phyloP scores from a whole-genome alignment of 2,888 invertebrate species.

The Polyploca ridens region DNA sequence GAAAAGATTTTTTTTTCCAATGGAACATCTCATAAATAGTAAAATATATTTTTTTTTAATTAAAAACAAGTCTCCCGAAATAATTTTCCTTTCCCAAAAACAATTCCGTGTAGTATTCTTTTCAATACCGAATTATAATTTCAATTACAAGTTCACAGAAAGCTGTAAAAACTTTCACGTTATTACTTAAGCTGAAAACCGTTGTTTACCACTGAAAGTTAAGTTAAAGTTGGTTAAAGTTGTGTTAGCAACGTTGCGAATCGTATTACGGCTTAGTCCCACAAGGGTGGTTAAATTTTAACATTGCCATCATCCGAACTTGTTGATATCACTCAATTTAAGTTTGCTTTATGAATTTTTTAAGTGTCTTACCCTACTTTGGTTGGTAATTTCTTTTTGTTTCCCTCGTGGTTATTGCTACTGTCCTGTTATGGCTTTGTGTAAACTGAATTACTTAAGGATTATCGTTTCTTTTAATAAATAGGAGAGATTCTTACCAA shows the following conservation, averaged over 20 bases:
- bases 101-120: not conserved
- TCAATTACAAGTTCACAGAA: conserved; percentile 6
- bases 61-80: not conserved
- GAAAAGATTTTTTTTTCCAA: too few species aligned
- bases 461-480: not conserved
- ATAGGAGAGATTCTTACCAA: not conserved
- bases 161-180: conserved; percentile 2
- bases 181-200: not conserved
- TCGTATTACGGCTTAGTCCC: conserved; percentile 35
- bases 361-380: conserved; percentile 30
- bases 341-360: conserved; percentile 36
- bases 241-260: conserved; percentile 45
- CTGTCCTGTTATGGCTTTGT: not conserved
- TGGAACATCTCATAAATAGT: too few species aligned
- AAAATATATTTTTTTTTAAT: too few species aligned
- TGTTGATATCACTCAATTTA: conserved; percentile 42
- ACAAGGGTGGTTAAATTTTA: conserved; percentile 21
- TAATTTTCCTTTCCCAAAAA: not conserved
- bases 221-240: conserved; percentile 13
- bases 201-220: conserved; percentile 12
- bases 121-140: conserved; percentile 5
- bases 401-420: not conserved
- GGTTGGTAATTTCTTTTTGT: not conserved
- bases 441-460: not conserved
- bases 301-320: conserved; percentile 37